A percentile compares a stretch with the other conserved stretches of the same genome.
Conservation (phyloP, 2,797 vertebrate species). For the Pangasius macronema region DNA sequence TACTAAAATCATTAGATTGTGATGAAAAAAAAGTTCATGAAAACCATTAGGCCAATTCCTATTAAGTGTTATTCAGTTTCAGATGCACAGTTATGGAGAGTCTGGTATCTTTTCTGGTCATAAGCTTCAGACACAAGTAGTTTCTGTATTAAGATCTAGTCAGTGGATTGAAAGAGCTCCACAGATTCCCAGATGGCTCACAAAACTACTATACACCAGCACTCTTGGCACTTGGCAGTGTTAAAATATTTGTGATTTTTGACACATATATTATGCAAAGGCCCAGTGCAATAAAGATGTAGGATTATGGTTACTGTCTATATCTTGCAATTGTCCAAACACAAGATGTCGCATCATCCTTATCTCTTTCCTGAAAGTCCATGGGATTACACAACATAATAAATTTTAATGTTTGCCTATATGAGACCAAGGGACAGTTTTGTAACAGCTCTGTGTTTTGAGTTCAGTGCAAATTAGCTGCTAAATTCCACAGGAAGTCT, state of each 20-base stretch:
- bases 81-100: neutral
- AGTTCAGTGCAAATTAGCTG: neutral
- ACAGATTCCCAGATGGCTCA: neutral
- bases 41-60: neutral
- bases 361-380: neutral
- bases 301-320: neutral
- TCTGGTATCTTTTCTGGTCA: neutral
- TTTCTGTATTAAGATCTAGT: neutral
- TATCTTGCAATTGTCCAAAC: neutral
- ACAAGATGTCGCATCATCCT: neutral
- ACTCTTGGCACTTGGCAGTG: neutral
- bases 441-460: neutral
- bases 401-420: neutral
- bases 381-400: conserved; percentile 1
- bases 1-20: neutral
- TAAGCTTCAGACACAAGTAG: neutral
- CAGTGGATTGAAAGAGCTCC: neutral
- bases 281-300: neutral
- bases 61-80: neutral
- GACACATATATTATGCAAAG: neutral
- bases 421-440: neutral
- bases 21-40: neutral
- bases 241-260: neutral
- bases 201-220: neutral
- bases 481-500: conserved; percentile 4